Evolutionary conservation across 2,797 vertebrate species (phyloP).

Genomic region (Kryptopterus vitreolus): DNA sequence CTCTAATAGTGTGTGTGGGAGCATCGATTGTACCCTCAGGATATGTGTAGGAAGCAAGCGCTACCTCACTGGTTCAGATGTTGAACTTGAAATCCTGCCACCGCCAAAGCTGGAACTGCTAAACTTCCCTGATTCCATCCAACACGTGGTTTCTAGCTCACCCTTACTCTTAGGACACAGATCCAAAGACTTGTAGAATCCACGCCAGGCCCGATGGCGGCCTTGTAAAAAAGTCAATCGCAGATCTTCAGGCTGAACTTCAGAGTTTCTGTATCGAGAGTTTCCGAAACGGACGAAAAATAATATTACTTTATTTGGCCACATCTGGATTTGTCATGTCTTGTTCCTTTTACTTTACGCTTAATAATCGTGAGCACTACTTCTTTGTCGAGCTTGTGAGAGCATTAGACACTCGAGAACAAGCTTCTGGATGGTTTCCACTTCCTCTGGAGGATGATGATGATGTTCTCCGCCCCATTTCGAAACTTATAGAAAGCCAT

Average conservation of each 20-base stretch:
- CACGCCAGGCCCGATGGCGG: neutral
- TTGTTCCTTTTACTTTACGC: neutral
- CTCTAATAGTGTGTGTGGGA: too few species aligned
- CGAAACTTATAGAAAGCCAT: neutral
- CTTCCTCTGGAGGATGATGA: neutral
- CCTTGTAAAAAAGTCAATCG: neutral
- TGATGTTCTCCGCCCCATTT: neutral
- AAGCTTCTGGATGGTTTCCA: neutral
- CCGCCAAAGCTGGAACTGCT: too few species aligned
- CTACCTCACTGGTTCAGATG: too few species aligned
- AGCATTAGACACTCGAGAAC: neutral
- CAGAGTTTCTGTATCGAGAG: neutral
- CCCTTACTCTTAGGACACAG: too few species aligned
- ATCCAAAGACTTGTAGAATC: neutral
- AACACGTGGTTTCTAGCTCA: too few species aligned
- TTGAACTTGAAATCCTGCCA: too few species aligned
- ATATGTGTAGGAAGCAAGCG: too few species aligned
- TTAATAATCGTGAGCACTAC: neutral
- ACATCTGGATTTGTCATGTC: too few species aligned
- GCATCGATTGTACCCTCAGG: too few species aligned
- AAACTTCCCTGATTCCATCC: too few species aligned
- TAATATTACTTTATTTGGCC: neutral
- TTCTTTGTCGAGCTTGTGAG: neutral
- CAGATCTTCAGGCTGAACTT: neutral
- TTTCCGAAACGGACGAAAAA: neutral